Percentiles rank a stretch among this genome's conserved stretches.
These are phyloP conservation scores for Meriones psammophilus DNA, from an alignment of 2,797 vertebrate genomes.

Conservation along the genomic window DNA sequence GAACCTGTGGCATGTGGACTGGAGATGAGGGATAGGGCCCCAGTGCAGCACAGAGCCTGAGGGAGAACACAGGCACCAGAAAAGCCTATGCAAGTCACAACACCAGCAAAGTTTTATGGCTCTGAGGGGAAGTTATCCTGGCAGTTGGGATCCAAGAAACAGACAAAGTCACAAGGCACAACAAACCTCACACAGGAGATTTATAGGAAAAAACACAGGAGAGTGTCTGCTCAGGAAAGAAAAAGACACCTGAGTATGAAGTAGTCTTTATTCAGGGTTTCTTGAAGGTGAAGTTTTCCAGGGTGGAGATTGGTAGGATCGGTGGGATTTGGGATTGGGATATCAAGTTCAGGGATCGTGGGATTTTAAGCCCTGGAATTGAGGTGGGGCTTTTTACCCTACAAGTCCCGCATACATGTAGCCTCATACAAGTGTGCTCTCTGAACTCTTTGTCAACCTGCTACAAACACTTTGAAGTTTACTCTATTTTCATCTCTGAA, in stretches of 20 bases:
- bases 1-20: background rate
- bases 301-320: background rate
- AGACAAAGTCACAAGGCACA: background rate
- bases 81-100: background rate
- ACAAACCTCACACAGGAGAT: background rate
- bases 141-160: background rate
- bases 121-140: background rate
- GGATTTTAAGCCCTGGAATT: background rate
- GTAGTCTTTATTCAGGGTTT: background rate
- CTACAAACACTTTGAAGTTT: background rate
- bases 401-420: background rate
- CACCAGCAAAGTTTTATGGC: no score
- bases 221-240: background rate
- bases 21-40: background rate
- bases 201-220: background rate
- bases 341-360: background rate
- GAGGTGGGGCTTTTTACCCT: background rate
- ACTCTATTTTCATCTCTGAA: background rate
- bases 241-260: background rate
- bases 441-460: background rate
- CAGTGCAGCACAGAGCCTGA: background rate
- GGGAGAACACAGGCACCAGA: background rate
- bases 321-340: background rate
- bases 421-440: background rate
- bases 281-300: background rate